phyloP scores from a whole-genome alignment of 2,797 vertebrate species.

The Carduelis carduelis region DNA sequence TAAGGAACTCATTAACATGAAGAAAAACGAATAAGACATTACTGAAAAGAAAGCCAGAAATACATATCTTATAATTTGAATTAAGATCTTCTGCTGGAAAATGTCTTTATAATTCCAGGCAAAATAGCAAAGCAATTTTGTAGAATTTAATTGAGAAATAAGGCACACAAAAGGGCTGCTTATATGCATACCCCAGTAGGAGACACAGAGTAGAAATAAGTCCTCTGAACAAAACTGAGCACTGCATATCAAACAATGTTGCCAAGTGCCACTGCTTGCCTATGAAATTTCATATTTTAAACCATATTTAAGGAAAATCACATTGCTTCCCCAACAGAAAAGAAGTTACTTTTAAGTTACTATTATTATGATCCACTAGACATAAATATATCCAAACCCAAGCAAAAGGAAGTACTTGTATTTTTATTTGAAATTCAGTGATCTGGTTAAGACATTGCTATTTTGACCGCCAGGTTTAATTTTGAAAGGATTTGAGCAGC shows the following conservation, averaged over 20 bases:
- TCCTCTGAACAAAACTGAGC: background rate
- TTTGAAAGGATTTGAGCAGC: constrained; percentile 32
- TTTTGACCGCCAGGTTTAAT: constrained; percentile 27
- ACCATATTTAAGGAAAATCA: background rate
- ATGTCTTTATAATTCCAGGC: constrained; percentile 7
- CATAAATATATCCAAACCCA: background rate
- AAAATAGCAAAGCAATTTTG: constrained; percentile 9
- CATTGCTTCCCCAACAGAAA: background rate
- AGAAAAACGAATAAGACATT: background rate
- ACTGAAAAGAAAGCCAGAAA: background rate
- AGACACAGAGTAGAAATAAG: background rate
- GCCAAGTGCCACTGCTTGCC: background rate
- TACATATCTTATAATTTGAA: background rate
- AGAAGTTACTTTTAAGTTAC: background rate
- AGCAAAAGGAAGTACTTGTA: background rate
- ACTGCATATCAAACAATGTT: background rate
- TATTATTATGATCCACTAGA: background rate
- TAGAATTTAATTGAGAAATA: constrained; percentile 44
- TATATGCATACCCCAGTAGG: background rate
- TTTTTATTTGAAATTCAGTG: background rate
- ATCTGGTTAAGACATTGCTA: background rate
- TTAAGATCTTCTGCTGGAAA: background rate
- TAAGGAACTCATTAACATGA: background rate
- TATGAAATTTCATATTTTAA: background rate
- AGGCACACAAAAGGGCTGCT: background rate